Evolutionary conservation across 2,113 vertebrate genomes (phyloP), one percentile per base, ranked within the genome.

Genomic region (Corythornis madagascariensis): DNA sequence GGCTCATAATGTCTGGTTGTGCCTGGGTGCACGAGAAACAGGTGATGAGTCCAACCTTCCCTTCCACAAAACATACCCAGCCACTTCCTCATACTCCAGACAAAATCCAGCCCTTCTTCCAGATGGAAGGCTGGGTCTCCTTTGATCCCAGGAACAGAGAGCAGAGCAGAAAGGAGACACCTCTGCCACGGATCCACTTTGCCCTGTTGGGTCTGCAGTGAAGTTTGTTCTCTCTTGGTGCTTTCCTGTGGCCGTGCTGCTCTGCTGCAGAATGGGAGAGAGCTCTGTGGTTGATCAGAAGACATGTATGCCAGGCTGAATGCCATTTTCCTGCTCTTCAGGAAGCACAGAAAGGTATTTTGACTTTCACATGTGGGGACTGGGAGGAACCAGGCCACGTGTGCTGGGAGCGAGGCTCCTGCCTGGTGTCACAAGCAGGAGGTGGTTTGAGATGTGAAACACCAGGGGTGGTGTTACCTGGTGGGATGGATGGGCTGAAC

Each of bases 321-420:
- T 94, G 93, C 82, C 2, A 93, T 96, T 93, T 94, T 94, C 87
- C 90, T 95, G 89, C 91, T 94, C 93, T 96, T 95, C 95, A 94
- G 85, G 92, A 96, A 95, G 72, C 85, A 92, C 91, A 95, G 61
- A 93, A 93, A 96, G 95, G 95, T 96, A 96, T 92, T 95, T 88
- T 87, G 75, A 77, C 75, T 94, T 96, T 83, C 79, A 74, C 52
- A 26, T 19, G 73, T 79, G 50, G 87, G 71, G 28, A 61, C 21
- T 1, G 3, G 50, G 79, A 91, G 40, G 72, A 86, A 80, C 83
- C 47, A 35, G 72, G 60, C 74, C 63, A 42, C 0, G 3, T 67
- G 63, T 88, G 85, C 63, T 88, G 69, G 43, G 67, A 80, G 78
- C 2, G 9, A 80, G 60, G 47, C 28, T 91, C 35, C 38, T 89